These are phyloP conservation scores for Chunga burmeisteri DNA, from an alignment of 2,113 vertebrate genomes.

Conservation along the genomic window DNA sequence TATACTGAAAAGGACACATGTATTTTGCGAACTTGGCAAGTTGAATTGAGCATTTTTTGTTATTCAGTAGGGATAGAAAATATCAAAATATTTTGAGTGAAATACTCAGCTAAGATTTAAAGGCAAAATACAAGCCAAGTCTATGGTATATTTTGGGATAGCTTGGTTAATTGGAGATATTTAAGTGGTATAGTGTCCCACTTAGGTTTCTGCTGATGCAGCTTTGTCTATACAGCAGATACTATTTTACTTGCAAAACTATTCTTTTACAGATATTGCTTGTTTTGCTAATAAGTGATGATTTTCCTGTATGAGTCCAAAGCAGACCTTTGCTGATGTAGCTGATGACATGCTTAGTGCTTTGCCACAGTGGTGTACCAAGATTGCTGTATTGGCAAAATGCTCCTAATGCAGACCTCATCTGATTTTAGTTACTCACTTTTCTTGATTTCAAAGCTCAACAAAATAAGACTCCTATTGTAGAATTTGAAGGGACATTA, in stretches of 20 bases:
- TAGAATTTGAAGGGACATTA: neutral
- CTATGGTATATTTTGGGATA: neutral
- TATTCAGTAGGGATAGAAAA: neutral
- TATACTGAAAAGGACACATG: neutral
- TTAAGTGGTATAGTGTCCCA: neutral
- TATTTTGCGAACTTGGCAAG: neutral
- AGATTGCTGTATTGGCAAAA: constrained; percentile 11
- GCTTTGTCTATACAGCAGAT: neutral
- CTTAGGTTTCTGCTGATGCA: too few species aligned
- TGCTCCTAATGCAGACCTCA: neutral
- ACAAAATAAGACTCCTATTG: neutral
- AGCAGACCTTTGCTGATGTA: neutral
- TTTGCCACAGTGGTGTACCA: neutral
- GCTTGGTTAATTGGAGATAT: neutral
- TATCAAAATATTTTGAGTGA: neutral
- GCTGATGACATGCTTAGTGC: neutral
- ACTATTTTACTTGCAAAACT: neutral
- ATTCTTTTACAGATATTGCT: neutral
- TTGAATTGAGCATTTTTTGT: neutral
- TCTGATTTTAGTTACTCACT: constrained; percentile 26
- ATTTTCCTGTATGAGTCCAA: neutral
- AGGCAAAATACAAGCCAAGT: neutral
- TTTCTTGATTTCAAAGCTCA: constrained; percentile 22
- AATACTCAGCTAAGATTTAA: neutral
- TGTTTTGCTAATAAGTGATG: neutral